Evolutionary conservation across 1,140 invertebrate species (phyloP), one percentile per base, ranked within the genome.

Genomic region (Heliconius hermathena): DNA sequence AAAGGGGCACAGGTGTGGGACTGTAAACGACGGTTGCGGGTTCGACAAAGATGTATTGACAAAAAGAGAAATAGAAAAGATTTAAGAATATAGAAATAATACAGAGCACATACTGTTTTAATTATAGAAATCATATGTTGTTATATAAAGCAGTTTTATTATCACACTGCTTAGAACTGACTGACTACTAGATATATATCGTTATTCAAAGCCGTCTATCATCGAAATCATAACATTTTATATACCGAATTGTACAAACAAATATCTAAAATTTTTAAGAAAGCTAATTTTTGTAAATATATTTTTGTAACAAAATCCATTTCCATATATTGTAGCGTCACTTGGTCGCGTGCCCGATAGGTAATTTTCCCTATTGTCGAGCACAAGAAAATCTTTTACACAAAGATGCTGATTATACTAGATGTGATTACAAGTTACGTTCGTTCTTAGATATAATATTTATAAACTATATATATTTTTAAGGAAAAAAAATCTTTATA

Each of bases 321-420:
- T 38, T 72, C 71, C 71, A 38, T 72, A 72, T 26, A 72, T 20
- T 72, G 20, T 72, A 72, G 71, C 71, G 8, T 72, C 71, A 72
- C 71, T 72, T 86, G 84, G 87, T 88, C 88, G 87, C 87, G 79
- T 82, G 77, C 87, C 84, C 89, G 79, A 87, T 88, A 87, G 91
- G 87, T 93, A 91, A 92, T 92, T 92, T 90, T 85, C 90, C 85
- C 89, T 80, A 92, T 92, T 93, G 90, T 92, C 87, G 86, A 83
- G 77, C 81, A 77, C 88, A 88, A 89, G 89, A 88, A 91, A 92
- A 91, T 87, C 85, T 91, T 84, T 79, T 73, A 49, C 26, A 83
- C 85, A 84, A 81, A 66, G 72, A 75, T 80, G 26, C 46, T 74
- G 57, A 74, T 74, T 54, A 74, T n/a, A 74, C 73, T 79, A 71